phyloP scores from a whole-genome alignment of 2,113 vertebrate species.

The Trinectes maculatus region DNA sequence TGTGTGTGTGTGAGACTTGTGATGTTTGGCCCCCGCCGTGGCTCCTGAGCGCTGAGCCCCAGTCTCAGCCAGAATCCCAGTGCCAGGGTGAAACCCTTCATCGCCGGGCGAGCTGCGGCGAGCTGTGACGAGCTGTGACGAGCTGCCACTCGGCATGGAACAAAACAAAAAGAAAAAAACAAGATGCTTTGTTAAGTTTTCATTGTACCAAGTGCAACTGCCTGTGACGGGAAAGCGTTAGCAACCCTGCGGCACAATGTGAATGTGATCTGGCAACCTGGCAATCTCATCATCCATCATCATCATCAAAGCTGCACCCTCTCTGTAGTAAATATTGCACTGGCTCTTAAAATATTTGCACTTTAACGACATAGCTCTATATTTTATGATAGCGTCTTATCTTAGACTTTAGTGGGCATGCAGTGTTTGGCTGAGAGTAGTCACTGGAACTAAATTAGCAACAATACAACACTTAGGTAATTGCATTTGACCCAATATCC shows the following conservation, averaged over 20 bases:
- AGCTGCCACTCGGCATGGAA: constrained; percentile 31
- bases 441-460: constrained; percentile 46
- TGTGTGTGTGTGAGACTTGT: constrained; percentile 36
- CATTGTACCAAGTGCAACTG: constrained; percentile 31
- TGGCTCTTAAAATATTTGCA: constrained; percentile 54
- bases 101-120: constrained; percentile 37
- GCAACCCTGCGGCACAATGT: constrained; percentile 23
- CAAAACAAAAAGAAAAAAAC: too few relatives aligned
- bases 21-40: constrained; percentile 28
- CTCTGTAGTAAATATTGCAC: constrained; percentile 51
- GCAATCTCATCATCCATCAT: constrained; percentile 35
- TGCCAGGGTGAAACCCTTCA: constrained; percentile 35
- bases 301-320: constrained; percentile 36
- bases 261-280: constrained; percentile 21
- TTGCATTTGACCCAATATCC: constrained; percentile 50
- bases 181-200: constrained; percentile 28
- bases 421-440: constrained; percentile 54
- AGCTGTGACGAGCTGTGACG: too few relatives aligned
- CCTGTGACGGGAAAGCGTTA: constrained; percentile 27
- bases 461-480: constrained; percentile 44
- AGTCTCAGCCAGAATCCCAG: constrained; percentile 29
- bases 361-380: constrained; percentile 47
- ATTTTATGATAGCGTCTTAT: constrained; percentile 41
- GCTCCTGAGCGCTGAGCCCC: constrained; percentile 23
- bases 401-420: constrained; percentile 63